Evolutionary conservation across 2,113 vertebrate species (phyloP).

Genomic region (Morone saxatilis): DNA sequence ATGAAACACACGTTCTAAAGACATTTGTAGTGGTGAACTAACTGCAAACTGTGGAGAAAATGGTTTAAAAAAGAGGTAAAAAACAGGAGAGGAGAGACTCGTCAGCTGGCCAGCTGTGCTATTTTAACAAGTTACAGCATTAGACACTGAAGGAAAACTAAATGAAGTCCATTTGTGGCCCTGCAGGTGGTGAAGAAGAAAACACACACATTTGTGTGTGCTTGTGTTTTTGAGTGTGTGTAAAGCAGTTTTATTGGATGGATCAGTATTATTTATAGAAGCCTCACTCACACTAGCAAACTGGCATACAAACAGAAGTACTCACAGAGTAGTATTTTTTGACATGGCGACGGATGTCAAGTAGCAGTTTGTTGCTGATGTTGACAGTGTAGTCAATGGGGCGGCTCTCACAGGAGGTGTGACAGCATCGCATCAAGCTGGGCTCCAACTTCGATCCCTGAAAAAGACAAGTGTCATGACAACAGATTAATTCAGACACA

Average conservation of each 20-base stretch:
- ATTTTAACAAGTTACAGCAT: conserved; percentile 25
- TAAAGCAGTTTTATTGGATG: not conserved
- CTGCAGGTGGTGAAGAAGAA: conserved; percentile 41
- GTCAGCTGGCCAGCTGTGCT: conserved; percentile 14
- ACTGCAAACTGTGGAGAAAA: not conserved
- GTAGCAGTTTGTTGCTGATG: conserved; percentile 91
- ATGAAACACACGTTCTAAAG: not conserved
- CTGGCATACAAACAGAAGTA: conserved; percentile 60
- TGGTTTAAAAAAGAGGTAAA: not conserved
- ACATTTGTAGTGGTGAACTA: not conserved
- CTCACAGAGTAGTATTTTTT: conserved; percentile 94
- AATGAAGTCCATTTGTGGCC: conserved; percentile 60
- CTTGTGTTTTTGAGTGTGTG: conserved; percentile 9
- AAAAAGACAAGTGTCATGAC: conserved; percentile 21
- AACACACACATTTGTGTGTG: not conserved
- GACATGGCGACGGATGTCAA: conserved; percentile 91
- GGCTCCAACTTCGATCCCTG: conserved; percentile 89
- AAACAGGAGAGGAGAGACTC: not conserved
- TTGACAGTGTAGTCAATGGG: conserved; percentile 83
- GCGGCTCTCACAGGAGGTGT: conserved; percentile 85
- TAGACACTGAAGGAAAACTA: not conserved
- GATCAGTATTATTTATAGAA: not conserved
- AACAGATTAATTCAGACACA: not conserved
- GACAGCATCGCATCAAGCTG: conserved; percentile 91
- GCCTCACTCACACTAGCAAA: not conserved